phyloP scores from a whole-genome alignment of 2,888 invertebrate species.

The Serripes groenlandicus region DNA sequence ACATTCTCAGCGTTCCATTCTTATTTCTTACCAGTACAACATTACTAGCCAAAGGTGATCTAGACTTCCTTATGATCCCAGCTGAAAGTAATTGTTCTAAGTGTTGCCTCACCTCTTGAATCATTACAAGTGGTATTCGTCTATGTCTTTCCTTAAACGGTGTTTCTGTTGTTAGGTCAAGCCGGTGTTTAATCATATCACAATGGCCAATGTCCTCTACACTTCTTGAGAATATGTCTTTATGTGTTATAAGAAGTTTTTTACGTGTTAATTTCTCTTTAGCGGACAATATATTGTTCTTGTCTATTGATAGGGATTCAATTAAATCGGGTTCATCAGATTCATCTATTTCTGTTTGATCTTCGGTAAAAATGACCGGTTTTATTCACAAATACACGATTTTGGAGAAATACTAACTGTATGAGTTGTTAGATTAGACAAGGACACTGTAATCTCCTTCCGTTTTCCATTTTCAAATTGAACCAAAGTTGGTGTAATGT shows the following conservation, averaged over 20 bases:
- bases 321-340: not conserved
- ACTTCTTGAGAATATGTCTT: constrained; percentile 36
- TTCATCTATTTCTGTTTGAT: not conserved
- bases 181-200: constrained; percentile 39
- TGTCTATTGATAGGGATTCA: not conserved
- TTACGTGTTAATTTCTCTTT: not conserved
- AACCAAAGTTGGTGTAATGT: constrained; percentile 44
- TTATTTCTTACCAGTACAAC: constrained; percentile 59
- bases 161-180: constrained; percentile 31
- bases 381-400: constrained; percentile 39
- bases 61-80: constrained; percentile 57
- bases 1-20: constrained; percentile 55
- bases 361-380: not conserved
- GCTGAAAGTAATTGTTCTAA: constrained; percentile 55
- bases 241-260: constrained; percentile 14
- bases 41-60: constrained; percentile 55
- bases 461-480: constrained; percentile 13
- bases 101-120: constrained; percentile 53
- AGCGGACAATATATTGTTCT: not conserved
- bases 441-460: constrained; percentile 20
- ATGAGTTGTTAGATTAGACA: constrained; percentile 47
- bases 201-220: constrained; percentile 53
- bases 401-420: constrained; percentile 46
- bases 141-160: constrained; percentile 65
- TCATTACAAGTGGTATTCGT: constrained; percentile 58